Percentiles rank a stretch among this genome's conserved stretches.
Conservation (phyloP, 2,888 invertebrate genomes). For the Polyommatus icarus region DNA sequence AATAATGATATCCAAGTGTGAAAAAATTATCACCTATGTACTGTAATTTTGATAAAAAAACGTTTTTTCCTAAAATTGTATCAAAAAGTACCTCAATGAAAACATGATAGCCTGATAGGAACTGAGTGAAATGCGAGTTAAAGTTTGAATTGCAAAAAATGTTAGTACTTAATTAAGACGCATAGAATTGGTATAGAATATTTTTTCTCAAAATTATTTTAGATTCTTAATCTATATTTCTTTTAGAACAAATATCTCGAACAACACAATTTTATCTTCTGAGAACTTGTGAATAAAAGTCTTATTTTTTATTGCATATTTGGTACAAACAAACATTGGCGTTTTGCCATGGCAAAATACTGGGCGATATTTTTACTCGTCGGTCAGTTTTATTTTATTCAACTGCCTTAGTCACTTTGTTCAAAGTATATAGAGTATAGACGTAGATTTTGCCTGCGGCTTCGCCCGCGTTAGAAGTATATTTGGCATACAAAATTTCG, state of each 20-base stretch:
- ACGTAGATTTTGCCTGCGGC: not conserved
- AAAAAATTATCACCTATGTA: slow-evolving; percentile 31
- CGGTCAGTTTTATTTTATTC: not conserved
- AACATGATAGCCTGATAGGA: not conserved
- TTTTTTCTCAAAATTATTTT: no score
- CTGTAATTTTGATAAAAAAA: no score
- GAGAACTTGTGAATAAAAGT: not conserved
- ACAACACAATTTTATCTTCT: not conserved
- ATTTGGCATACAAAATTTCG: not conserved
- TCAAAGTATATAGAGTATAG: slow-evolving; percentile 7
- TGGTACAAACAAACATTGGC: slow-evolving; percentile 16
- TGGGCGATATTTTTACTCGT: slow-evolving; percentile 24
- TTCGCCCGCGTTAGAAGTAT: not conserved
- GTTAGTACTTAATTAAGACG: no score
- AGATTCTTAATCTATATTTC: not conserved
- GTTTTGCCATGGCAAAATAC: slow-evolving; percentile 27
- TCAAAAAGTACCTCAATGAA: slow-evolving; percentile 4
- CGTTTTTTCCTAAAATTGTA: slow-evolving; percentile 7
- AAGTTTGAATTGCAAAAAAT: no score
- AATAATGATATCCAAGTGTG: slow-evolving; percentile 43
- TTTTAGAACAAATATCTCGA: not conserved
- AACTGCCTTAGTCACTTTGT: slow-evolving; percentile 5
- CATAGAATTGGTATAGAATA: no score
- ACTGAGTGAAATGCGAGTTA: no score
- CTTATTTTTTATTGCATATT: slow-evolving; percentile 23